Base-by-base conservation (phyloP, 2,113 vertebrate genomes). In the Acrocephalus kingi region DNA sequence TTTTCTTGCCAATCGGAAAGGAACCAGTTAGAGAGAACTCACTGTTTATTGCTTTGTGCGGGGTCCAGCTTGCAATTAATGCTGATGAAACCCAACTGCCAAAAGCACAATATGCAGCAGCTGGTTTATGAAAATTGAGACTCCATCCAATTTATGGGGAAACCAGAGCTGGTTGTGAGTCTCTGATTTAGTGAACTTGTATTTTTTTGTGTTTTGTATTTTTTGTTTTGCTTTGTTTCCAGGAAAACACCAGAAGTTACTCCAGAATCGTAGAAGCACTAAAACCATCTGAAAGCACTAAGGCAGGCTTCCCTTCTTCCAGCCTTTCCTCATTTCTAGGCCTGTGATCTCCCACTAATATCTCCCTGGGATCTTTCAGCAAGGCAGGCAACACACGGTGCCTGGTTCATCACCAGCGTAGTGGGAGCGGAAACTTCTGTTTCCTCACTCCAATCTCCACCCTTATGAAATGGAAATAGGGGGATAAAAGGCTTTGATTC, bases 201-300 rank as follows among this genome's bases (percentile, higher is more conserved):
- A 67, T 59, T 79, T 91, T 76, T 93, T 80, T 66, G 71, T 49
- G 51, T 78, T 96, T 94, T 68, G 73, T 39, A 67, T 33, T 80
- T 90, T 87, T 93, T 81, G 72, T 95, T 95, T 89, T 94, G 77
- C 82, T 93, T 89, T 56, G 89, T 89, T 96, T 93, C 91, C 89
- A 95, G 89, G 94, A 97, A 97, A 96, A 96, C 58, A 93, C 83
- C 73, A 96, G 92, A 95, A 95, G 86, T 96, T 84, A 72, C 76
- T 96, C 66, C 92, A 95, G 62, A 94, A 90, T 77, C 87, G 46
- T 1, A 79, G 76, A 90, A 95, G 54, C 62, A 46, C 68, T 90
- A 68, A 95, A 92, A 75, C 66, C 92, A 93, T 96, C 76, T 91
- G 92, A 94, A 97, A 96, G 54, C 90, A 89, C 54, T 95, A 95